Percentiles rank a stretch among this genome's conserved stretches.
phyloP scores from a whole-genome alignment of 2,113 vertebrate species.

The Loxodonta africana region DNA sequence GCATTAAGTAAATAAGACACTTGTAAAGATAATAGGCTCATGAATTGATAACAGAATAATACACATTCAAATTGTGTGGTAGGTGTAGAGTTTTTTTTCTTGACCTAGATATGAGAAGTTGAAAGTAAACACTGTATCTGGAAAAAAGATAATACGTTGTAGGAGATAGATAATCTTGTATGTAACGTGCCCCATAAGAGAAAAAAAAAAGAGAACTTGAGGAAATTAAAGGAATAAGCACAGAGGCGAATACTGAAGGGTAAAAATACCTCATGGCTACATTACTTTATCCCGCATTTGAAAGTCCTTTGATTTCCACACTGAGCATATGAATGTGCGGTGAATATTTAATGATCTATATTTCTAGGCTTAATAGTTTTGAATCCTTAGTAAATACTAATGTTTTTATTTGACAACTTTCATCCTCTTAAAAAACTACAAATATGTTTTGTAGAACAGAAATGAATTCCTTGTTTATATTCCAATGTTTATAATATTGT shows the following conservation, averaged over 20 bases:
- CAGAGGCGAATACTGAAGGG: not conserved
- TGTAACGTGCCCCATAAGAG: not conserved
- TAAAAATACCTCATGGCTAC: not conserved
- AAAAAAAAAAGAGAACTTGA: not conserved
- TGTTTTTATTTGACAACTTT: not conserved
- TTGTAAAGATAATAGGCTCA: rapidly evolving
- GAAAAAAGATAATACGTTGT: not conserved
- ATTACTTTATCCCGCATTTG: not conserved
- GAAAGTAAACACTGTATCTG: not conserved
- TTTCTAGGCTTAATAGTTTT: not conserved
- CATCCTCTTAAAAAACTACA: not conserved
- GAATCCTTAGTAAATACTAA: not conserved
- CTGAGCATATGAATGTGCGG: rapidly evolving
- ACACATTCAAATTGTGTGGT: rapidly evolving
- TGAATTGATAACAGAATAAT: not conserved
- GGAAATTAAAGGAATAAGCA: not conserved
- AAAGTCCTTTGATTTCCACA: not conserved
- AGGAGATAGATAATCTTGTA: not conserved
- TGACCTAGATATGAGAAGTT: not conserved
- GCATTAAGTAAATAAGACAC: not conserved
- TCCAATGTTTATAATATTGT: not conserved
- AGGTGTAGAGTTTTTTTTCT: not conserved
- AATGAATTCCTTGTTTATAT: not conserved
- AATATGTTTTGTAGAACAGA: not conserved
- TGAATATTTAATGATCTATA: not conserved